Base-by-base conservation (phyloP, 2,113 vertebrate genomes). In the Oreotrochilus melanogaster region DNA sequence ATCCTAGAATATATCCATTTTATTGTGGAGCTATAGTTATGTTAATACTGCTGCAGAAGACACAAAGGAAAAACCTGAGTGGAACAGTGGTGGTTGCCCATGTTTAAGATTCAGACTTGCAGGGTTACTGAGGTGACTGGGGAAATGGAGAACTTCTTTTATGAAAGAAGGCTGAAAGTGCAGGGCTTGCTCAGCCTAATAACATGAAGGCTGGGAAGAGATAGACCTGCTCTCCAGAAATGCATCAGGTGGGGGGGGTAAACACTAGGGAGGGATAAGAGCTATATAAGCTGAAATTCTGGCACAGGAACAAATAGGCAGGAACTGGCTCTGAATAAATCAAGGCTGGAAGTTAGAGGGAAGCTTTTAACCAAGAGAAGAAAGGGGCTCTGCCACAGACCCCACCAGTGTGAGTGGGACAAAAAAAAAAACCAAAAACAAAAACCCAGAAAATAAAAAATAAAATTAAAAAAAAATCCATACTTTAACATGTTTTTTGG, bases 301-400 rank as follows among this genome's bases (percentile, higher is more conserved):
- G 96, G 96, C 96, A 95, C 94, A 87, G 91, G 96, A 96, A 97
- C 96, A 97, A 95, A 95, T 96, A 95, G 91, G 92, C 94, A 95
- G 94, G 92, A 92, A 81, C 94, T 81, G 93, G 86, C 89, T 95
- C 88, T 81, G 91, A 96, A 97, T 96, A 96, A 95, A 95, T 96
- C 86, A 89, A 84, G 86, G 78, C 80, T 96, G 91, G 80, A 95
- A 96, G 93, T 95, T 92, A 72, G 91, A 97, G 81, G 65, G 69
- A 95, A 92, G 91, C 86, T 96, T 95, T 91, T 60, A 71, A 60
- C 83, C 53, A 73, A 23, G 43, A 84, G 95, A 91, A 76, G 48
- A 78, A 84, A 93, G 65, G 61, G 89, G 57, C 18, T 84, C 56
- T 27, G 7, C 65, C 33, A 9, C 61, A 86, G 64, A 71, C 56